phyloP scores from a whole-genome alignment of 2,797 vertebrate species.

The Artibeus lituratus region DNA sequence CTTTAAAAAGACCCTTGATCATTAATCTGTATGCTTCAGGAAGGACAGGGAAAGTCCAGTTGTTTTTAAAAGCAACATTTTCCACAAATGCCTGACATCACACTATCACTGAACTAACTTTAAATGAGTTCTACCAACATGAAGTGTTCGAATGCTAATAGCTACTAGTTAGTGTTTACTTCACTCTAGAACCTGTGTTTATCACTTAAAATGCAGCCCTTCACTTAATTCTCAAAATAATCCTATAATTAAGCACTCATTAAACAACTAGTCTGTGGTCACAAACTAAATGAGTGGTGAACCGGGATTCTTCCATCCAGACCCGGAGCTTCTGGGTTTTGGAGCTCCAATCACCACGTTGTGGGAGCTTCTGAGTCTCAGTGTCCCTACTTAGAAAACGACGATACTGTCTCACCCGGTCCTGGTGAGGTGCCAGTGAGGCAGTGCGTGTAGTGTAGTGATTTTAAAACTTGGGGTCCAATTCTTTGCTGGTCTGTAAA shows the following conservation, averaged over 20 bases:
- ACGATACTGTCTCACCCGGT: not conserved
- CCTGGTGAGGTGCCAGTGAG: not conserved
- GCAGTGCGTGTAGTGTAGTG: not conserved
- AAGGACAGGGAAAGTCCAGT: not conserved
- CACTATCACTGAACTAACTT: not conserved
- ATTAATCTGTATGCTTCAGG: not conserved
- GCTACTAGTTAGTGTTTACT: not conserved
- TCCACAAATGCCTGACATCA: not conserved
- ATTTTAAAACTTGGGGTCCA: not conserved
- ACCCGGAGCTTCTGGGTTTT: not conserved
- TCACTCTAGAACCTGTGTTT: not conserved
- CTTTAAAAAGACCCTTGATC: not conserved
- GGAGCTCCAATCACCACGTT: not conserved
- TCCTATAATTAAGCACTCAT: not conserved
- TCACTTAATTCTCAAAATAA: not conserved
- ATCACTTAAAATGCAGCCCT: not conserved
- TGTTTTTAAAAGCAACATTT: not conserved
- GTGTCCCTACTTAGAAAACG: not conserved
- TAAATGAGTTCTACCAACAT: not conserved
- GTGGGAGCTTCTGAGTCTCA: not conserved
- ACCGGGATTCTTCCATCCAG: not conserved
- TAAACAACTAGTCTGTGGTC: not conserved
- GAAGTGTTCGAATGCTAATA: not conserved
- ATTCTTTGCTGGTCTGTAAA: not conserved
- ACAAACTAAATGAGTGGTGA: not conserved